Percentiles rank a stretch among this genome's conserved stretches.
Conservation (phyloP, 2,797 vertebrate species). For the Centropyge bicolor region DNA sequence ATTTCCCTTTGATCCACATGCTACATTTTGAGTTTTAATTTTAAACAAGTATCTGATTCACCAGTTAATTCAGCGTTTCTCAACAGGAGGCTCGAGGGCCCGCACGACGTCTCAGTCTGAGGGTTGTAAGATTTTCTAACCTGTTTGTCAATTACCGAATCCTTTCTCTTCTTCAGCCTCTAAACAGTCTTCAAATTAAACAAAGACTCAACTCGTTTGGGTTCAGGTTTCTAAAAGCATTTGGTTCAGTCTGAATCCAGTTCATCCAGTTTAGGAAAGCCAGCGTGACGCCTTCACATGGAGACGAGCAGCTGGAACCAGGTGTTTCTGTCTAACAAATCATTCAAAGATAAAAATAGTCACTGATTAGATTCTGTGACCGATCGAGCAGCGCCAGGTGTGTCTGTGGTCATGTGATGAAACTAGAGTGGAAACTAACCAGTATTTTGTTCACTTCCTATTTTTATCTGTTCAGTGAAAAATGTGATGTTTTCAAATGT, state of each 20-base stretch:
- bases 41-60: conserved; percentile 10
- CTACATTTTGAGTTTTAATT: neutral
- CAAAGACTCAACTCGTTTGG: neutral
- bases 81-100: neutral
- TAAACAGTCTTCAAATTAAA: neutral
- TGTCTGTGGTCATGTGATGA: no score
- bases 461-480: no score
- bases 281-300: no score
- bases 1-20: neutral
- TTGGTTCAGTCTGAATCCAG: neutral
- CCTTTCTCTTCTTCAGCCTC: neutral
- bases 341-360: no score
- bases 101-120: neutral
- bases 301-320: no score
- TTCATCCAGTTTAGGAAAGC: neutral
- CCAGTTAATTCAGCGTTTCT: conserved; percentile 4
- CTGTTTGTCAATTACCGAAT: neutral
- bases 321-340: no score
- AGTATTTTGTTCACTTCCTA: no score
- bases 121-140: neutral
- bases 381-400: no score
- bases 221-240: neutral
- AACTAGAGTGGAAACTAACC: no score
- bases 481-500: no score
- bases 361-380: no score